Percentiles rank a stretch among this genome's conserved stretches.
Evolutionary conservation across 2,888 invertebrate species (phyloP).

Genomic region (Acleris laterana): DNA sequence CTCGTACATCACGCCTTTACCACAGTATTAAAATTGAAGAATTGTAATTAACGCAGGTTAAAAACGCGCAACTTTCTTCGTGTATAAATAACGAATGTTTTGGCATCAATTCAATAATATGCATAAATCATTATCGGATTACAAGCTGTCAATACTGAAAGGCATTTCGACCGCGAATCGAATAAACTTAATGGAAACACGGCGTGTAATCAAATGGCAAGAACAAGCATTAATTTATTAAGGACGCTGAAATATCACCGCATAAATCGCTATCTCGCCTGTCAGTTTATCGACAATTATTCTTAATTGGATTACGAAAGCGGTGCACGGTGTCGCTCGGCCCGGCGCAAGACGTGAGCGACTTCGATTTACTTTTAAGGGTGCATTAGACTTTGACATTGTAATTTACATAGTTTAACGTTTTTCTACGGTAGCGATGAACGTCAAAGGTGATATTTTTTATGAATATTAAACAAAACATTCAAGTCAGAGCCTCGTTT

Average conservation of each 20-base stretch:
- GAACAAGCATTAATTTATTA: constrained; percentile 84
- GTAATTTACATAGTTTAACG: too few relatives aligned
- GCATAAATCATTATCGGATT: constrained; percentile 65
- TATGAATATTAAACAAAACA: too few relatives aligned
- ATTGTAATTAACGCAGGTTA: constrained; percentile 3
- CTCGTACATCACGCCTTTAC: too few relatives aligned
- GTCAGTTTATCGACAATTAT: constrained; percentile 84
- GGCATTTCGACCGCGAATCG: constrained; percentile 64
- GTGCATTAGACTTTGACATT: too few relatives aligned
- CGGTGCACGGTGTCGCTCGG: constrained; percentile 59
- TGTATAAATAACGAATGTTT: constrained; percentile 34
- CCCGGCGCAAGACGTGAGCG: constrained; percentile 43
- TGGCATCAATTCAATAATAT: constrained; percentile 38
- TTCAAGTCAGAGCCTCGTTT: too few relatives aligned
- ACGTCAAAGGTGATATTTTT: too few relatives aligned
- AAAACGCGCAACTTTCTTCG: constrained; percentile 25
- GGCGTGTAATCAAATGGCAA: constrained; percentile 78
- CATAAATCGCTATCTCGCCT: constrained; percentile 81
- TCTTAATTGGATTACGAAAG: constrained; percentile 85
- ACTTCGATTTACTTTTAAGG: too few relatives aligned
- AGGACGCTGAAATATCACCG: constrained; percentile 82
- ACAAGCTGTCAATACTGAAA: constrained; percentile 67
- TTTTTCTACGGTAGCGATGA: too few relatives aligned
- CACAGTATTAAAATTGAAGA: constrained; percentile 9
- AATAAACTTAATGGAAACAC: constrained; percentile 75